These are phyloP conservation scores for Synodontis membranacea DNA, from an alignment of 2,113 vertebrate species.

Conservation along the genomic window DNA sequence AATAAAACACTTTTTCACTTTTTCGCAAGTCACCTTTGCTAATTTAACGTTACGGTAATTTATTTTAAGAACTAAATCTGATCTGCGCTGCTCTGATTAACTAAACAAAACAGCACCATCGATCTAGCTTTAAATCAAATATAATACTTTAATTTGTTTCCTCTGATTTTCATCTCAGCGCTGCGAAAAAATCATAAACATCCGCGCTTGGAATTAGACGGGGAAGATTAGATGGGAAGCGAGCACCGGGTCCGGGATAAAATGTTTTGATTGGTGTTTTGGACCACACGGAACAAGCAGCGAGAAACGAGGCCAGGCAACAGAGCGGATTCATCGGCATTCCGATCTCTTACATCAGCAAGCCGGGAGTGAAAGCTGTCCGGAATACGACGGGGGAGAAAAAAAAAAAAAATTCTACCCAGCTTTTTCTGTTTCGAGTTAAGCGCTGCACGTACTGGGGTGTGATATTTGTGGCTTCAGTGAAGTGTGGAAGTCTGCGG, in stretches of 20 bases:
- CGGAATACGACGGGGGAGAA: not conserved
- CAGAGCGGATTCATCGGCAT: constrained; percentile 38
- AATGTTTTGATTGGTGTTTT: constrained; percentile 32
- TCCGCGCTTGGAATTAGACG: not conserved
- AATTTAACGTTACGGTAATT: too few relatives aligned
- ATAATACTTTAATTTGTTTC: not conserved
- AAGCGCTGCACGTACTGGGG: not conserved
- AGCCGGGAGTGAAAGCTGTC: not conserved
- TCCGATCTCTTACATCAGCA: constrained; percentile 39
- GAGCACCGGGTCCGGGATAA: not conserved
- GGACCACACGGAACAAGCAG: not conserved
- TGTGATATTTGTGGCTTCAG: not conserved
- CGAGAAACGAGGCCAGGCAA: constrained; percentile 1
- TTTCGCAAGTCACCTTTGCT: too few relatives aligned
- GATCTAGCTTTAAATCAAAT: not conserved
- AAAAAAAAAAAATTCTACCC: not conserved
- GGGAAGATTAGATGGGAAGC: constrained; percentile 5
- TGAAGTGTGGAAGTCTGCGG: not conserved
- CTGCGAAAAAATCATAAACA: not conserved
- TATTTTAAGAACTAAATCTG: too few relatives aligned
- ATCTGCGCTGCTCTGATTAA: too few relatives aligned
- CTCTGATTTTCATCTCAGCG: not conserved
- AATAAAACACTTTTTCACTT: too few relatives aligned
- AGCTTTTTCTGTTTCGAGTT: not conserved
- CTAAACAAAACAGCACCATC: not conserved